Base-by-base conservation (phyloP, 2,797 vertebrate species). In the Macropodus opercularis region DNA sequence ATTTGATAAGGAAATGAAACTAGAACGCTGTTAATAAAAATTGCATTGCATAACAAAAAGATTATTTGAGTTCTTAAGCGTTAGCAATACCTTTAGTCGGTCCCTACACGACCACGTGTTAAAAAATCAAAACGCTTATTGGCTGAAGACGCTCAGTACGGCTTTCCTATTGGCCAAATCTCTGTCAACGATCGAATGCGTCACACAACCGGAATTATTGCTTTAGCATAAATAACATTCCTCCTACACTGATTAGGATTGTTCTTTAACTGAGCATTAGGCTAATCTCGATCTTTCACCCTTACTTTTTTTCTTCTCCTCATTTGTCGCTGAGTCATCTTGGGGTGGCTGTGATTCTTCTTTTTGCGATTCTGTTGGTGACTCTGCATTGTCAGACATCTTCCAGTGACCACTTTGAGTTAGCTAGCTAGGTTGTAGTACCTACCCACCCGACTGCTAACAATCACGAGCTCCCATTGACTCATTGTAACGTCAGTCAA, bases 271-370 rank as follows among this genome's bases (percentile, higher is more conserved):
- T 8, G 1, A 34, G 11, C 7, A 3, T 32, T 32, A 2, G 2
- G 3, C 1, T 35, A 10, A 27, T 17, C 39, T 26, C 3, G 0
- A 50, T 14, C 14, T 6, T 27, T 40, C 4, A 4, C 1, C n/a
- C 84, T 58, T 84, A 93, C 93, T 93, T 84, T 94, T 94, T 69
- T 93, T 94, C 87, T 93, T 93, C 21, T 93, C 92, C 0, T 93
- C 93, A 7, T 63, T 78, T 17, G 72, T 60, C 32, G 77, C n/a
- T 3, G 83, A 49, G 5, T 92, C 90, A n/a, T 91, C 91, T 5
- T 83, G 23, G 8, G 83, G 69, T n/a, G 83, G 73, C 14, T 89
- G 90, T 14, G 79, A 13, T 24, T 93, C 91, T 12, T 93, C 90
- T 86, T 90, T 92, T 8, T 72, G 87, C 12, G 84, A 63, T 72